These are phyloP conservation scores for Spea hammondii DNA, from an alignment of 2,797 vertebrate genomes.

Conservation along the genomic window DNA sequence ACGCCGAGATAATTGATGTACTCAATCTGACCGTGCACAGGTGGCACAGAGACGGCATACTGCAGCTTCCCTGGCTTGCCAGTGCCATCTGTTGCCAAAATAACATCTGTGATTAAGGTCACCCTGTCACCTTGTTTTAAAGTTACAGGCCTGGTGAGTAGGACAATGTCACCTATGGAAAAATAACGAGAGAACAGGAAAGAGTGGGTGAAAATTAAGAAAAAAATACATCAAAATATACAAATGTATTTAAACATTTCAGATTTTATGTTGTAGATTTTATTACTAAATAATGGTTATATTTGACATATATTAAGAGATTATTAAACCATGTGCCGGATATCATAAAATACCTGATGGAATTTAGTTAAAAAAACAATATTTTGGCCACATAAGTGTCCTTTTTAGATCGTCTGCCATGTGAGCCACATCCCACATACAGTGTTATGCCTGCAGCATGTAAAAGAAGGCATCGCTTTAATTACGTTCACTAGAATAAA, in stretches of 20 bases:
- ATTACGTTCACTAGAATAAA: neutral
- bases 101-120: slow-evolving; percentile 88
- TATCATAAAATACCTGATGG: neutral
- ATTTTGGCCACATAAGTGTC: neutral
- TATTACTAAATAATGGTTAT: neutral
- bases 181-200: slow-evolving; percentile 21
- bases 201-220: neutral
- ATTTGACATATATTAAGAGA: no score
- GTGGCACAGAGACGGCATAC: slow-evolving; percentile 77
- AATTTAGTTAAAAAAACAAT: neutral
- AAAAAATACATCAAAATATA: no score
- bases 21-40: slow-evolving; percentile 85
- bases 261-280: neutral
- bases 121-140: slow-evolving; percentile 88
- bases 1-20: slow-evolving; percentile 77
- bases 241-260: neutral
- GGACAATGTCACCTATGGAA: slow-evolving; percentile 80
- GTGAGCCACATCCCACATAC: neutral
- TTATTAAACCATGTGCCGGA: no score
- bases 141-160: slow-evolving; percentile 79
- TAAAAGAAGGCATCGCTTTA: slow-evolving; percentile 18
- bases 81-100: slow-evolving; percentile 84
- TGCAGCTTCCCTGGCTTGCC: slow-evolving; percentile 84
- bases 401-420: slow-evolving; percentile 2
- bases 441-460: neutral